Percentiles rank a stretch among this genome's conserved stretches.
These are phyloP conservation scores for Boleophthalmus pectinirostris DNA, from an alignment of 2,113 vertebrate species.

Conservation along the genomic window DNA sequence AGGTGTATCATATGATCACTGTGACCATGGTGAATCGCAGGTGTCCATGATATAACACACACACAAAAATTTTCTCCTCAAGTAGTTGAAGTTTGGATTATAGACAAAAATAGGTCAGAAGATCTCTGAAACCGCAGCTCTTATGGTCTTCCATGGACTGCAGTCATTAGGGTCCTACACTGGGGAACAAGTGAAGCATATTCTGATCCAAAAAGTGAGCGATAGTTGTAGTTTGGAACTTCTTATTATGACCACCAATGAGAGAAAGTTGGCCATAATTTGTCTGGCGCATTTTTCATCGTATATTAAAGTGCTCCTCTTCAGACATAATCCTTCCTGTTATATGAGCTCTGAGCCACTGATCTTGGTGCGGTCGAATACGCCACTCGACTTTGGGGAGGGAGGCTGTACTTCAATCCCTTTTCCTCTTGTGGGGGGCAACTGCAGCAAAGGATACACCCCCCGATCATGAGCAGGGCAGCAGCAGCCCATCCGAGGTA, in stretches of 20 bases:
- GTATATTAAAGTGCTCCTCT: background rate
- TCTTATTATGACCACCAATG: background rate
- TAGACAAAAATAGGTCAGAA: background rate
- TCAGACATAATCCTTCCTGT: slow-evolving; percentile 93
- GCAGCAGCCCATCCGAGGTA: slow-evolving; percentile 92
- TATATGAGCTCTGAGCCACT: slow-evolving; percentile 76
- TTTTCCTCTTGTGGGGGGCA: slow-evolving; percentile 85
- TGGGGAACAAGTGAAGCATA: background rate
- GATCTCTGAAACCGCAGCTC: background rate
- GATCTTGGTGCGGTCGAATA: slow-evolving; percentile 85
- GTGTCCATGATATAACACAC: background rate
- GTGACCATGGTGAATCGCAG: background rate
- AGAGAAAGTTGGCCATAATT: background rate
- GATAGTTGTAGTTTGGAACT: background rate
- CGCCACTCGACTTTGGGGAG: slow-evolving; percentile 74
- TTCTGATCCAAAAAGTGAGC: background rate
- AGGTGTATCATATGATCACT: background rate
- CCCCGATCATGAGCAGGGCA: slow-evolving; percentile 83
- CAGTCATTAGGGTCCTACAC: background rate
- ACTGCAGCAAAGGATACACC: slow-evolving; percentile 88
- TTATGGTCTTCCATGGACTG: background rate
- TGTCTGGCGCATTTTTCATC: background rate
- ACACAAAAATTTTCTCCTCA: background rate
- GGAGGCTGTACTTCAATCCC: slow-evolving; percentile 65
- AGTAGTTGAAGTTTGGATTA: background rate